Conservation (phyloP, 1,140 invertebrate genomes). For the Drosophila mayri region DNA sequence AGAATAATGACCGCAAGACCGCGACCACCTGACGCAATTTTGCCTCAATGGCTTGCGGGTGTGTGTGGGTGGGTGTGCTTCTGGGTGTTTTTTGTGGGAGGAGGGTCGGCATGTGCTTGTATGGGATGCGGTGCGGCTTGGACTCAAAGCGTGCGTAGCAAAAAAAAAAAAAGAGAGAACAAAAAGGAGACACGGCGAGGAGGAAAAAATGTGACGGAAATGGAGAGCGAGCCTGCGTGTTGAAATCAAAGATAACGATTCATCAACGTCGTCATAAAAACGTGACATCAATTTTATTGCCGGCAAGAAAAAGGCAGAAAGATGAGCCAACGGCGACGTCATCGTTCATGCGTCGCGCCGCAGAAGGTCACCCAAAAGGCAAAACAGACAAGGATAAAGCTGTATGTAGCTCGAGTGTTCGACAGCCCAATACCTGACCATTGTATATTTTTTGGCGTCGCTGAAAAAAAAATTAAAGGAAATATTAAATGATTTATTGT, state of each 20-base stretch:
- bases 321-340: conserved; percentile 52
- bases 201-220: conserved; percentile 24
- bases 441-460: background rate
- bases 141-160: conserved; percentile 1
- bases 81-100: background rate
- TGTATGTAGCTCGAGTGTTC: background rate
- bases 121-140: conserved; percentile 19
- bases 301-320: conserved; percentile 25
- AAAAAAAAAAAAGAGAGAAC: background rate
- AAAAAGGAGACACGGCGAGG: conserved; percentile 15
- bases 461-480: background rate
- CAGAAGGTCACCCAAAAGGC: conserved; percentile 75
- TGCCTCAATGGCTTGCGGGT: conserved; percentile 5
- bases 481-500: background rate
- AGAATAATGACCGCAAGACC: conserved; percentile 59
- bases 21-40: conserved; percentile 62
- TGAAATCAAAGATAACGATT: conserved; percentile 81
- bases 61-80: background rate
- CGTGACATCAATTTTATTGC: conserved; percentile 81
- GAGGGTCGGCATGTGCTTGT: background rate
- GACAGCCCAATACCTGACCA: background rate
- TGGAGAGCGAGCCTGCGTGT: conserved; percentile 54
- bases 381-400: conserved; percentile 25
- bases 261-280: conserved; percentile 82
- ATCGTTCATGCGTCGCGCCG: conserved; percentile 61